Evolutionary conservation across 2,888 invertebrate species (phyloP).

Genomic region (Fabriciana adippe): DNA sequence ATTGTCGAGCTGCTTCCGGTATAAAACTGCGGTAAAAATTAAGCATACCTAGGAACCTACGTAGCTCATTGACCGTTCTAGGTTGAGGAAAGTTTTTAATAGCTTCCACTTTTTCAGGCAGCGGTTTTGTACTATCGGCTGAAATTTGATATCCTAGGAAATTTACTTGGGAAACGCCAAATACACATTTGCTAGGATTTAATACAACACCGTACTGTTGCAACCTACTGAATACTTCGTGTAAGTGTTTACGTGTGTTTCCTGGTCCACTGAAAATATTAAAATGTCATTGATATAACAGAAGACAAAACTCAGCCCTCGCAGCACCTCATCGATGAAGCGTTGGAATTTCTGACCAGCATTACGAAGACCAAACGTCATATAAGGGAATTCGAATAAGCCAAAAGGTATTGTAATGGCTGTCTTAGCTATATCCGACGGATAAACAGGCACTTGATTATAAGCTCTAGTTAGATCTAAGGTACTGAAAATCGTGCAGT

Average conservation of each 20-base stretch:
- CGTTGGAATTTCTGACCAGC: background rate
- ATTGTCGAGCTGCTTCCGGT: no score
- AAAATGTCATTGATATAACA: background rate
- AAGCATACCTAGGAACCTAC: no score
- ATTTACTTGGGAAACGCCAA: no score
- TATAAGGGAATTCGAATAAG: slow-evolving; percentile 10
- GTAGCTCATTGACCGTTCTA: no score
- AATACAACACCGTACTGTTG: no score
- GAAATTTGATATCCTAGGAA: no score
- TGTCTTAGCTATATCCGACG: background rate
- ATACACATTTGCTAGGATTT: no score
- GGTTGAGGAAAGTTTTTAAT: no score
- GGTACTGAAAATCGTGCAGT: background rate
- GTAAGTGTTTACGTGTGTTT: background rate
- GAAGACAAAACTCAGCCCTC: background rate
- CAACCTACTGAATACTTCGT: no score
- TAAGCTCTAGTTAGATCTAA: background rate
- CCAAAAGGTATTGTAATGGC: slow-evolving; percentile 1
- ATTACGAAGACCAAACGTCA: slow-evolving; percentile 1
- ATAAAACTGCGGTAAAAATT: no score
- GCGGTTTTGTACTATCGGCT: no score
- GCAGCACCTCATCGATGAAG: background rate
- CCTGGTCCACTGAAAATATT: background rate
- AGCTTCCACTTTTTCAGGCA: no score
- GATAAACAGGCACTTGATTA: background rate